Percentiles rank a stretch among this genome's conserved stretches.
Evolutionary conservation across 2,888 invertebrate genomes (phyloP).

Genomic region (Drosophila greeni): DNA sequence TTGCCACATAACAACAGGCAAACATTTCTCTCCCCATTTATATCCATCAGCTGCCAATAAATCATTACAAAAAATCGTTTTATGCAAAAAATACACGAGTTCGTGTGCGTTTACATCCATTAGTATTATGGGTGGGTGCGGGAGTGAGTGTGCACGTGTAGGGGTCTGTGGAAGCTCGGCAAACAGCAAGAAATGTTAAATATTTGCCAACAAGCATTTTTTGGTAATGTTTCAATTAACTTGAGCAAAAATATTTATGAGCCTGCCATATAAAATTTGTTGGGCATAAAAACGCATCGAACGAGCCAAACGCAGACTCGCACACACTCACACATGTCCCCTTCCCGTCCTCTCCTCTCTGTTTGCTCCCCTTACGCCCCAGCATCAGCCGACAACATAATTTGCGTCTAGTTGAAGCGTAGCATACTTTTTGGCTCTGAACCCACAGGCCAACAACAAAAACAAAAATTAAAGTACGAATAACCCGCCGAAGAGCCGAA

Average conservation of each 20-base stretch:
- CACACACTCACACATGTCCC: constrained; percentile 4
- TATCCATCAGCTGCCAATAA: constrained; percentile 47
- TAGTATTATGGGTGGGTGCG: constrained; percentile 16
- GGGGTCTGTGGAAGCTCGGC: constrained; percentile 12
- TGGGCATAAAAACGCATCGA: constrained; percentile 57
- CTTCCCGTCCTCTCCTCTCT: background rate
- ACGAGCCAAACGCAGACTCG: constrained; percentile 7
- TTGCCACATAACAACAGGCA: constrained; percentile 30
- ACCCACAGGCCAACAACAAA: constrained; percentile 30
- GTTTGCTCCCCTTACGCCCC: constrained; percentile 17
- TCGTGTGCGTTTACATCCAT: constrained; percentile 11
- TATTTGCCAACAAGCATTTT: constrained; percentile 65
- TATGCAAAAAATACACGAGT: constrained; percentile 30
- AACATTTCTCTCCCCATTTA: constrained; percentile 36
- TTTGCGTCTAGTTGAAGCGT: constrained; percentile 61
- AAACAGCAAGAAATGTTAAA: constrained; percentile 53
- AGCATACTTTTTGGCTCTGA: constrained; percentile 60
- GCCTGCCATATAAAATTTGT: constrained; percentile 49
- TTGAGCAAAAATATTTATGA: constrained; percentile 69
- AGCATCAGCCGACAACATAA: constrained; percentile 54
- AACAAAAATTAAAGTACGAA: background rate
- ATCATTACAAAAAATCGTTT: constrained; percentile 55
- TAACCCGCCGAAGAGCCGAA: background rate
- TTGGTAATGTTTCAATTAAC: constrained; percentile 71
- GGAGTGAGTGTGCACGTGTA: background rate